These are phyloP conservation scores for Patella vulgata DNA, from an alignment of 1,140 invertebrate genomes.

Conservation along the genomic window DNA sequence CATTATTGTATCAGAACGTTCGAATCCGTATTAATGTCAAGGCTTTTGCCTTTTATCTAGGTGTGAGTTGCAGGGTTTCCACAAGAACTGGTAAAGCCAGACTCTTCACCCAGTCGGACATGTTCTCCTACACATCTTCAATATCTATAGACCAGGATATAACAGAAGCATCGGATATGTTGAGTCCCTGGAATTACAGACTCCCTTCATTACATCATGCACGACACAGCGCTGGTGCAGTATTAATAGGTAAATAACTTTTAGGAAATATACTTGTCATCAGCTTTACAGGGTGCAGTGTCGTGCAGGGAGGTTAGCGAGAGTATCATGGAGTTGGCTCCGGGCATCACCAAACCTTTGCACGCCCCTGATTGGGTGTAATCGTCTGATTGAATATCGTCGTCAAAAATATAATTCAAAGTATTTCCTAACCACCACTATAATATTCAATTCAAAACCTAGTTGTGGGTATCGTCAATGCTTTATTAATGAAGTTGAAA, in stretches of 20 bases:
- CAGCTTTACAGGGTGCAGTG: neutral
- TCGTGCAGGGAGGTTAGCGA: neutral
- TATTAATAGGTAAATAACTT: slow-evolving; percentile 25
- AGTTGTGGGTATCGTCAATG: slow-evolving; percentile 27
- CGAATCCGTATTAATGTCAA: too few species aligned
- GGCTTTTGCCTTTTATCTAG: neutral
- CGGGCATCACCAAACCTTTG: too few species aligned
- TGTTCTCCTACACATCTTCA: slow-evolving; percentile 34
- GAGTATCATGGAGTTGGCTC: neutral
- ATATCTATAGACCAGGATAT: slow-evolving; percentile 25
- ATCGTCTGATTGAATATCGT: too few species aligned
- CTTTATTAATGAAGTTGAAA: too few species aligned
- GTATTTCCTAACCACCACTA: slow-evolving; percentile 21
- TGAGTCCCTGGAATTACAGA: slow-evolving; percentile 39
- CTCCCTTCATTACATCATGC: slow-evolving; percentile 34
- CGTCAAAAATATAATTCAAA: neutral
- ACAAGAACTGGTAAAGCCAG: slow-evolving; percentile 19
- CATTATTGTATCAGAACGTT: too few species aligned
- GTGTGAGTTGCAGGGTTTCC: slow-evolving; percentile 12
- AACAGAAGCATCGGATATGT: slow-evolving; percentile 23
- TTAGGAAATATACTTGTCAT: neutral
- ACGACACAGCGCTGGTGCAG: slow-evolving; percentile 39
- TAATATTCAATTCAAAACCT: slow-evolving; percentile 22
- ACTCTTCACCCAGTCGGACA: slow-evolving; percentile 28
- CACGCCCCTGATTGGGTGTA: neutral